These are phyloP conservation scores for Elgaria multicarinata DNA, from an alignment of 2,113 vertebrate genomes.

Conservation along the genomic window DNA sequence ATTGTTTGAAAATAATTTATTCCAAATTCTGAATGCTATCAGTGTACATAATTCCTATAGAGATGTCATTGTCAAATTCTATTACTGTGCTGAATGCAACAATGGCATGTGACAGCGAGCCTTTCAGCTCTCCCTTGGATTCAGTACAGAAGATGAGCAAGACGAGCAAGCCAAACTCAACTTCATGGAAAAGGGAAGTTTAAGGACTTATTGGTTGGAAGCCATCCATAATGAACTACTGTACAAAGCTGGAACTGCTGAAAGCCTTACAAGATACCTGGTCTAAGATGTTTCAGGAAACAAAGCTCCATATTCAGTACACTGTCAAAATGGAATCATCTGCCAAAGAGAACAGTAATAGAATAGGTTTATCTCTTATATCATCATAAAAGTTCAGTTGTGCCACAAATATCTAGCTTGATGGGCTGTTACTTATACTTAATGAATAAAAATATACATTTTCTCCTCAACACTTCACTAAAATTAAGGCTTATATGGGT, in stretches of 20 bases:
- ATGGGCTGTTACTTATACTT: constrained; percentile 8
- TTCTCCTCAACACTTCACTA: neutral
- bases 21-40: constrained; percentile 61
- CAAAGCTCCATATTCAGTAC: constrained; percentile 7
- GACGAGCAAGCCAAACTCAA: constrained; percentile 40
- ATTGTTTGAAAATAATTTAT: constrained; percentile 67
- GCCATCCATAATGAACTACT: constrained; percentile 33
- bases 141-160: constrained; percentile 17
- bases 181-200: constrained; percentile 36
- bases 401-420: neutral
- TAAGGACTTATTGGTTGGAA: constrained; percentile 39
- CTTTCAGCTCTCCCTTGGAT: neutral
- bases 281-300: neutral
- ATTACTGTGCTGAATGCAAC: constrained; percentile 41
- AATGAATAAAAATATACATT: rapidly evolving
- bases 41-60: constrained; percentile 50
- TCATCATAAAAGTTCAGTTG: constrained; percentile 35
- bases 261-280: constrained; percentile 21
- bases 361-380: neutral
- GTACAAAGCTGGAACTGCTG: constrained; percentile 25
- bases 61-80: constrained; percentile 67
- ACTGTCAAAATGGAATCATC: constrained; percentile 4
- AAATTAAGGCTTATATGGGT: neutral
- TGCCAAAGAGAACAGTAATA: constrained; percentile 7
- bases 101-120: neutral